phyloP scores from a whole-genome alignment of 2,797 vertebrate species.

The Moxostoma hubbsi region DNA sequence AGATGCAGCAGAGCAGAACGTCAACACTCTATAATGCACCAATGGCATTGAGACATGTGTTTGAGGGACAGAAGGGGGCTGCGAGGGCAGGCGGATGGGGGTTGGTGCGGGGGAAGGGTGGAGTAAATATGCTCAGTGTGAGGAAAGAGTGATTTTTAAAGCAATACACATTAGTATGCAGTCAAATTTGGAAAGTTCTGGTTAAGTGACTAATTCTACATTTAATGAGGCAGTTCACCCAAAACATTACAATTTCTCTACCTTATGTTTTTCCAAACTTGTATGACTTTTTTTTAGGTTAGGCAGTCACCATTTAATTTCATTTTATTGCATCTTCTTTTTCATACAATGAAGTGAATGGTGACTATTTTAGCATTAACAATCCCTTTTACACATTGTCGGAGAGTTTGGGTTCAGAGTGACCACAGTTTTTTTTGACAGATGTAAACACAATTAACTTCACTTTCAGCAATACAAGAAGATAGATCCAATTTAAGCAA shows the following conservation, averaged over 20 bases:
- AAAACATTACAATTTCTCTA: too few species aligned
- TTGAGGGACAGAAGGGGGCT: slow-evolving; percentile 56
- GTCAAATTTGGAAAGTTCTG: background rate
- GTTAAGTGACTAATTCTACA: background rate
- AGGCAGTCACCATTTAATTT: too few species aligned
- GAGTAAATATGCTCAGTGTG: slow-evolving; percentile 11
- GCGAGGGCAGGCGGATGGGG: slow-evolving; percentile 16
- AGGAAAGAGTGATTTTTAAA: background rate
- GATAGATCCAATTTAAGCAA: too few species aligned
- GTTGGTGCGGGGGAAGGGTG: slow-evolving; percentile 19
- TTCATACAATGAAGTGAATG: too few species aligned
- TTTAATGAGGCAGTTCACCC: too few species aligned
- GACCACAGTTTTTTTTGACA: too few species aligned
- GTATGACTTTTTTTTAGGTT: background rate
- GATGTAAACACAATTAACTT: too few species aligned
- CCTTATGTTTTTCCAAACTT: slow-evolving; percentile 32
- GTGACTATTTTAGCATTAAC: too few species aligned
- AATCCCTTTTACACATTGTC: too few species aligned
- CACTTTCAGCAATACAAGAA: too few species aligned
- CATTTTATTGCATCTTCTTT: too few species aligned
- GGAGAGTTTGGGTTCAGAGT: too few species aligned
- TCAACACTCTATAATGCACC: slow-evolving; percentile 51
- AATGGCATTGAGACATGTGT: slow-evolving; percentile 63
- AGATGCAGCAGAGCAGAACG: slow-evolving; percentile 20
- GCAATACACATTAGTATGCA: background rate